Evolutionary conservation across 2,113 vertebrate genomes (phyloP).

Genomic region (Girardinichthys multiradiatus): DNA sequence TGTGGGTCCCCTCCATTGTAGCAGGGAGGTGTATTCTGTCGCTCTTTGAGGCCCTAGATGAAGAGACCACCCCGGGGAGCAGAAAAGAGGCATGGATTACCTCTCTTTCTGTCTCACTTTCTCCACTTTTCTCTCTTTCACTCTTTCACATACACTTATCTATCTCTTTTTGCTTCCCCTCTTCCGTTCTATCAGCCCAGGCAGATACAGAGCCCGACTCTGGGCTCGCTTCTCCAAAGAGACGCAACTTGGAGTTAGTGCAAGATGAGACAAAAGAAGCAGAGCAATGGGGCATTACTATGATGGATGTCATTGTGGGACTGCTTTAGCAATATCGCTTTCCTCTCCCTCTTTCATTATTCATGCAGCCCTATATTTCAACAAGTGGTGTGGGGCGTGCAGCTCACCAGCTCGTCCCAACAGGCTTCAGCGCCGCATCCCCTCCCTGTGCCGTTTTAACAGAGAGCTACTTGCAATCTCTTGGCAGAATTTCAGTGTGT

Average conservation of each 20-base stretch:
- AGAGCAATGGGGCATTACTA: conserved; percentile 48
- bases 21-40: conserved; percentile 74
- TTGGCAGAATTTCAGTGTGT: conserved; percentile 72
- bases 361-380: conserved; percentile 72
- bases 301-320: conserved; percentile 69
- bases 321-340: conserved; percentile 66
- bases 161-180: conserved; percentile 46
- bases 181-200: conserved; percentile 48
- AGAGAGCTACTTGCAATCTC: conserved; percentile 61
- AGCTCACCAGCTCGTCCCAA: conserved; percentile 59
- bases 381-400: conserved; percentile 69
- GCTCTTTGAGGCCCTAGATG: conserved; percentile 76
- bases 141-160: too few species aligned
- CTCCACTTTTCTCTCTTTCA: conserved; percentile 52
- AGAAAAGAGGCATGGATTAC: conserved; percentile 78
- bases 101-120: conserved; percentile 64
- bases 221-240: conserved; percentile 37
- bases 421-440: conserved; percentile 49
- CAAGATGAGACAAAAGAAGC: conserved; percentile 44
- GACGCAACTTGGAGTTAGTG: conserved; percentile 38
- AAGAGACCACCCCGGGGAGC: conserved; percentile 80
- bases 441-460: conserved; percentile 56
- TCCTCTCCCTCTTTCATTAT: conserved; percentile 71
- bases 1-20: conserved; percentile 79
- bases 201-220: conserved; percentile 31